Evolutionary conservation across 2,797 vertebrate species (phyloP), one percentile per base, ranked within the genome.

Genomic region (Channa striata): DNA sequence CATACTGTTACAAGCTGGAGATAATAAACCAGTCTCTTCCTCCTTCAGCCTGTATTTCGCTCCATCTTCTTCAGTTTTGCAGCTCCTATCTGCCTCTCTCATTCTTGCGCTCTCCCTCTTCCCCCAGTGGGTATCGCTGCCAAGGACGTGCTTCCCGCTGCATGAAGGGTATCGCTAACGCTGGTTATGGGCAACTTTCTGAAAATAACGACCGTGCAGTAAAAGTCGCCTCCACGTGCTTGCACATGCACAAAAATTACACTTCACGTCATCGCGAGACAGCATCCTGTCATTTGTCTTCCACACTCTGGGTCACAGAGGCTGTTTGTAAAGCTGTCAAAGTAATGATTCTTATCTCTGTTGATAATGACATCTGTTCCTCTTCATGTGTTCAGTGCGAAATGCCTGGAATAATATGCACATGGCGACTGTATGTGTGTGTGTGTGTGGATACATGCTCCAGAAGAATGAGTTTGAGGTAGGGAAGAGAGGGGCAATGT

Each of bases 281-380:
- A 23, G 42, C 71, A 44, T 43, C 47, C 59, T 8, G 13, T 73
- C 81, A 69, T 92, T 72, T 67, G 71, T 91, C 80, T 86, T 91
- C 70, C 82, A 78, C 71, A 65, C 71, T 68, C 14, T 16, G 36
- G 49, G 58, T 67, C 77, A 67, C 82, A 72, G 43, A 57, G n/a
- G 70, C 80, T 84, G 77, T 91, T 91, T 91, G 87, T 80, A 78
- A 88, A 87, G 74, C 90, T 91, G 88, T 91, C 90, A 85, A 50
- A 72, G 72, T 86, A 87, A 90, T 76, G 76, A 85, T 90, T 82
- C 63, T 90, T 86, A 88, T 90, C 72, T 75, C 72, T 74, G 49
- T 50, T 77, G 79, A 89, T 91, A 85, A 90, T 92, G 89, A 90
- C 86, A 82, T 90, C 81, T 83, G 84, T 89, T 90, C 85, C 68